Percentiles rank a stretch among this genome's conserved stretches.
Conservation (phyloP, 2,888 invertebrate species). For the Hoplodrina blanda region DNA sequence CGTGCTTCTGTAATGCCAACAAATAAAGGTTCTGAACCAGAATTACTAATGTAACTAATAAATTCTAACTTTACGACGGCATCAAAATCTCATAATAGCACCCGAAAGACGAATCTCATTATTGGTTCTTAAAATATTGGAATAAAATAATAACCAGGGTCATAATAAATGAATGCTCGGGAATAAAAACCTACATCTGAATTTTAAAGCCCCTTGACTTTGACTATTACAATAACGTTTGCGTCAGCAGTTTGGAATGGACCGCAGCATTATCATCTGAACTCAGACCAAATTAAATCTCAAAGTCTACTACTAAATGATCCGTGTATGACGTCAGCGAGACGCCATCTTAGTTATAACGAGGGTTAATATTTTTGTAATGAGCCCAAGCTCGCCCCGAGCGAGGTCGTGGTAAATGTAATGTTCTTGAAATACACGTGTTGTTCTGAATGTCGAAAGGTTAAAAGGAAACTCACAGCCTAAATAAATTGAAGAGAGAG, state of each 20-base stretch:
- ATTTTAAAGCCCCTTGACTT: constrained; percentile 27
- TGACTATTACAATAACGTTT: constrained; percentile 32
- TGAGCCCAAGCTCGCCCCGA: constrained; percentile 24
- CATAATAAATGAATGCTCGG: constrained; percentile 15
- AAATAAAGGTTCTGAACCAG: background rate
- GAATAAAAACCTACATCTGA: constrained; percentile 8
- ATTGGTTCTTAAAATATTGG: constrained; percentile 10
- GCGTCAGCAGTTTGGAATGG: constrained; percentile 39
- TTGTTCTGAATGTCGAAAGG: constrained; percentile 44
- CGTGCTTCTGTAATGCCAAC: background rate
- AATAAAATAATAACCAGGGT: constrained; percentile 3
- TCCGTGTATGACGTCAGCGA: constrained; percentile 28
- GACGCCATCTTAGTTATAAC: constrained; percentile 40
- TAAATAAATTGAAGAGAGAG: background rate
- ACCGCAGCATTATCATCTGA: constrained; percentile 16
- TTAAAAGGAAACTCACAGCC: constrained; percentile 5
- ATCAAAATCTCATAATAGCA: background rate
- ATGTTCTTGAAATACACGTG: constrained; percentile 24
- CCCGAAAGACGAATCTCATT: background rate
- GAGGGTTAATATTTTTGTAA: constrained; percentile 57
- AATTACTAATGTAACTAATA: background rate
- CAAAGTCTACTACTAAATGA: constrained; percentile 21
- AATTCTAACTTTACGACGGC: background rate
- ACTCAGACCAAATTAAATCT: constrained; percentile 17
- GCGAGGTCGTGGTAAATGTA: constrained; percentile 35